phyloP scores from a whole-genome alignment of 2,888 invertebrate genomes.

The Tortricodes alternella region DNA sequence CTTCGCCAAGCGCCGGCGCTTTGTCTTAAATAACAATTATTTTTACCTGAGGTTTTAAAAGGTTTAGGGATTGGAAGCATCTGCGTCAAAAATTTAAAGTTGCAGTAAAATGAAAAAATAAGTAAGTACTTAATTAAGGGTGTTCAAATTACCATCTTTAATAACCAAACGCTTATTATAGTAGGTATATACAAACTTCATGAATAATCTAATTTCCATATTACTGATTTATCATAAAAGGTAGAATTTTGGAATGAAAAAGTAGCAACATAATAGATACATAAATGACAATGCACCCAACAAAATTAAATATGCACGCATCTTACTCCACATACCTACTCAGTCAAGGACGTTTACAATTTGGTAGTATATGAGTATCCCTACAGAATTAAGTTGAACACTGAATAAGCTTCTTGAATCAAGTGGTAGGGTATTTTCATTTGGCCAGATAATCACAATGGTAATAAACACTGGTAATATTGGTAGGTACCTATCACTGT shows the following conservation, averaged over 20 bases:
- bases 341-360: background rate
- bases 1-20: slow-evolving; percentile 21
- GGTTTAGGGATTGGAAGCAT: background rate
- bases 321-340: background rate
- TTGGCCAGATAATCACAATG: background rate
- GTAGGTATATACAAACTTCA: too few relatives aligned
- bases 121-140: too few relatives aligned
- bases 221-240: too few relatives aligned
- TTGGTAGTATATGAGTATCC: background rate
- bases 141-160: too few relatives aligned
- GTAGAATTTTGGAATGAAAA: background rate
- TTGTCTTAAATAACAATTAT: slow-evolving; percentile 7
- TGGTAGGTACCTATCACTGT: too few relatives aligned
- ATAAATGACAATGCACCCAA: background rate
- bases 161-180: too few relatives aligned
- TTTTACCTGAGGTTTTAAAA: slow-evolving; percentile 22
- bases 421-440: background rate
- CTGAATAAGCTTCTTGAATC: background rate
- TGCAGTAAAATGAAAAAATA: too few relatives aligned
- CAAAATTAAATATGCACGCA: background rate
- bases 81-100: too few relatives aligned
- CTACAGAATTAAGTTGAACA: background rate
- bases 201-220: too few relatives aligned
- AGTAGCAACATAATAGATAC: background rate
- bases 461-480: background rate